phyloP scores from a whole-genome alignment of 2,888 invertebrate genomes.

The Lasioglossum leucozonium region DNA sequence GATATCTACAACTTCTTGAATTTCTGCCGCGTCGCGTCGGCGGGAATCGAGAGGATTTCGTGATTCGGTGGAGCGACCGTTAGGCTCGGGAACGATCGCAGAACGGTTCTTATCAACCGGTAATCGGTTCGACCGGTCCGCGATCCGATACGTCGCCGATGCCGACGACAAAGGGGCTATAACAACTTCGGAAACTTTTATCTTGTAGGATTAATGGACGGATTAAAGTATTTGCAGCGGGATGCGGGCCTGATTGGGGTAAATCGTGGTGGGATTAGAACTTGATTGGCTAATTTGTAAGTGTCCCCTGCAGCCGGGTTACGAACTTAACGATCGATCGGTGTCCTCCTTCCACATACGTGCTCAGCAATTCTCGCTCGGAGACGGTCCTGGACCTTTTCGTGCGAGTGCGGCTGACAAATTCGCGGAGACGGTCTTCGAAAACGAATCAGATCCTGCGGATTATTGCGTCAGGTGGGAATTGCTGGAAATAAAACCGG shows the following conservation, averaged over 20 bases:
- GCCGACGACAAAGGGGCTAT: constrained; percentile 83
- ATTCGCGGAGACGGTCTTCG: constrained; percentile 26
- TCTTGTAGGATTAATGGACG: constrained; percentile 84
- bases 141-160: constrained; percentile 66
- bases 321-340: constrained; percentile 82
- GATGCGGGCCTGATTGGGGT: constrained; percentile 82
- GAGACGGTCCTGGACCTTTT: constrained; percentile 33
- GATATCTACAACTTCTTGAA: not conserved
- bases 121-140: constrained; percentile 51
- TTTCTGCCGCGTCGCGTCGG: not conserved
- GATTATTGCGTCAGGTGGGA: not conserved
- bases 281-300: constrained; percentile 85
- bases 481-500: not conserved
- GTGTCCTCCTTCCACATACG: constrained; percentile 60
- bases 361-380: constrained; percentile 49
- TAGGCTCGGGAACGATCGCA: constrained; percentile 54
- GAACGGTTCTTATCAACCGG: constrained; percentile 49
- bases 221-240: constrained; percentile 84
- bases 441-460: not conserved
- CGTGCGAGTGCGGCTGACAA: not conserved
- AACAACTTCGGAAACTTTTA: constrained; percentile 83
- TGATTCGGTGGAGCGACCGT: constrained; percentile 43
- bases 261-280: constrained; percentile 83
- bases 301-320: constrained; percentile 81
- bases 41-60: constrained; percentile 15